Evolutionary conservation across 2,888 invertebrate species (phyloP), one percentile per base, ranked within the genome.

Genomic region (Drosophila austrosaltans): DNA sequence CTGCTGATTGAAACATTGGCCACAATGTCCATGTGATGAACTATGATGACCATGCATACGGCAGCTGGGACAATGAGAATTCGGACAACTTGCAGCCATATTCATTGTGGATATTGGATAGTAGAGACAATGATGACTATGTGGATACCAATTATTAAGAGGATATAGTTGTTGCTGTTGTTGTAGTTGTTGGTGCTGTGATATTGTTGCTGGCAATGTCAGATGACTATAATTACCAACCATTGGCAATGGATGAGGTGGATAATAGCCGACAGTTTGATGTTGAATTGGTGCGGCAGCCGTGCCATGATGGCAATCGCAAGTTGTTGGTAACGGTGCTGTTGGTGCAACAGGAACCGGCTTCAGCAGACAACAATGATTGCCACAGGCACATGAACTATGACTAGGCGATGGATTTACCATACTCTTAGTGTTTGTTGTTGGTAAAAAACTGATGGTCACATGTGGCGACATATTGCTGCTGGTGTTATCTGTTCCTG

Each of bases 361-460:
- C 5, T 61, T 36, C 2, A n/a, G 73, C 53, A 22, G 44, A 12
- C 59, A 60, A 54, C 48, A 71, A 58, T 44, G 57, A 22, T 61
- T 76, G 56, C 60, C 16, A 4, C 57, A 57, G 22, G 57, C 22
- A 57, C 57, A 48, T 2, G 22, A 48, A 48, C 22, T 22, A 22
- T 44, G 44, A 8, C 44, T 44, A 8, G 44, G 8, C 3, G 48
- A 67, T 32, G 72, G 68, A 57, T 53, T 60, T 28, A 67, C 40
- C 48, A 39, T 56, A 25, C 39, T 40, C 40, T 25, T 56, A 16
- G 39, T 32, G 2, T 44, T 22, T 36, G 57, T 22, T n/a, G 56
- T 5, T 7, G 78, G 63, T 12, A 58, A 0, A 20, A 88, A 68
- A 12, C 72, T 88, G 10, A 89, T 72, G 10, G 76, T 71, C 7